Evolutionary conservation across 2,113 vertebrate species (phyloP), one percentile per base, ranked within the genome.

Genomic region (Corythornis madagascariensis): DNA sequence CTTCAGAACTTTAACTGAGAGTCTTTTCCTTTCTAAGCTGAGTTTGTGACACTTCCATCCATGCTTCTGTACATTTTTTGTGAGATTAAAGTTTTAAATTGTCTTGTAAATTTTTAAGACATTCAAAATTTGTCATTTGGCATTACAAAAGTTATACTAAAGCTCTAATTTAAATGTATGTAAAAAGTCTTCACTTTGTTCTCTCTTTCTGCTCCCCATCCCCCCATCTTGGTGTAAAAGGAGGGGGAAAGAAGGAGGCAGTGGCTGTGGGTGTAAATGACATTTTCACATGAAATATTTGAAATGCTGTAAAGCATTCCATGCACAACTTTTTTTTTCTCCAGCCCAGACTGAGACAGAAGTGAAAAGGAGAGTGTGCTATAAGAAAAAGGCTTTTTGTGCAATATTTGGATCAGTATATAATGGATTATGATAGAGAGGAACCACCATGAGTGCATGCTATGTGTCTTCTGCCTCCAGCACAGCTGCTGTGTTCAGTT

Each of bases 311-410:
- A 66, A 97, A 97, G 57, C 95, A 97, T 97, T 98, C 97, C 95
- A 93, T 92, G 42, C 10, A 26, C 83, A 70, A 80, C 40, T n/a
- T 69, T 67, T 88, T 93, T 95, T 96, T 96, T 24, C 89, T 66
- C 60, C 72, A 92, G 66, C 33, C 61, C 78, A 66, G 72, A 95
- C 63, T 71, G 75, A 93, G 79, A 75, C 47, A 95, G 88, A 96
- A 94, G 45, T 88, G 84, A 92, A 92, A 96, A 93, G 48, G 18
- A 92, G 84, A 79, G 71, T 9, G 16, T 65, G 33, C 83, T 76
- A 4, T 88, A 96, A 96, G 95, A 97, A 96, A 96, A 97, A 87
- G 93, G 57, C 82, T 96, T 97, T 97, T 97, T 98, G 96, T 98
- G 89, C 47, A 94, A n/a, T 93, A 91, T 85, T 75, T 96, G 90